These are phyloP conservation scores for Ceramica pisi DNA, from an alignment of 2,888 invertebrate genomes.

Conservation along the genomic window DNA sequence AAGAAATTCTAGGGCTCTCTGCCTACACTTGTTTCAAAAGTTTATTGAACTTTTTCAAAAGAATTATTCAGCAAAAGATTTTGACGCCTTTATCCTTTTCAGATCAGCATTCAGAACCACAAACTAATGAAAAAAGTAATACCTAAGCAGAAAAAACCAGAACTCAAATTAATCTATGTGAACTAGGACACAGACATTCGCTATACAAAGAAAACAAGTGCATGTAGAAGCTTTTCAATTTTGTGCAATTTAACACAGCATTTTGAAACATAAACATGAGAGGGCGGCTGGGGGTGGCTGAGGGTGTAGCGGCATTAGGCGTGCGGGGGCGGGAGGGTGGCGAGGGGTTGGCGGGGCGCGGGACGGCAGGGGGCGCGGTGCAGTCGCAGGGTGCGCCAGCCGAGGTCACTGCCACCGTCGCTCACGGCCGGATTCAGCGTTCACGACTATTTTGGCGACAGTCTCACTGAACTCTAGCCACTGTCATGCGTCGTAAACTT, in stretches of 20 bases:
- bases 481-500: constrained; percentile 43
- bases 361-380: constrained; percentile 79
- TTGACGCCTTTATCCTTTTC: background rate
- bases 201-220: constrained; percentile 41
- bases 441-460: constrained; percentile 84
- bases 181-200: constrained; percentile 54
- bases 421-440: constrained; percentile 83
- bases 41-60: constrained; percentile 3
- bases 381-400: constrained; percentile 89
- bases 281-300: constrained; percentile 53
- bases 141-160: constrained; percentile 13
- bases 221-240: constrained; percentile 44
- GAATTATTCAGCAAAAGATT: constrained; percentile 8
- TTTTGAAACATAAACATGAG: constrained; percentile 64
- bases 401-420: constrained; percentile 92
- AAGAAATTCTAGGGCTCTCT: background rate
- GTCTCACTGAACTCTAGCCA: constrained; percentile 75
- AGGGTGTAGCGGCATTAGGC: constrained; percentile 67
- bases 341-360: constrained; percentile 64
- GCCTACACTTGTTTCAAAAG: constrained; percentile 6
- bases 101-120: background rate
- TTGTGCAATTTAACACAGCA: constrained; percentile 57
- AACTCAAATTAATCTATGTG: constrained; percentile 31
- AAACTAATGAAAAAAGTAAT: background rate
- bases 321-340: constrained; percentile 68